phyloP scores from a whole-genome alignment of 2,888 invertebrate species.

The Idaea biselata region DNA sequence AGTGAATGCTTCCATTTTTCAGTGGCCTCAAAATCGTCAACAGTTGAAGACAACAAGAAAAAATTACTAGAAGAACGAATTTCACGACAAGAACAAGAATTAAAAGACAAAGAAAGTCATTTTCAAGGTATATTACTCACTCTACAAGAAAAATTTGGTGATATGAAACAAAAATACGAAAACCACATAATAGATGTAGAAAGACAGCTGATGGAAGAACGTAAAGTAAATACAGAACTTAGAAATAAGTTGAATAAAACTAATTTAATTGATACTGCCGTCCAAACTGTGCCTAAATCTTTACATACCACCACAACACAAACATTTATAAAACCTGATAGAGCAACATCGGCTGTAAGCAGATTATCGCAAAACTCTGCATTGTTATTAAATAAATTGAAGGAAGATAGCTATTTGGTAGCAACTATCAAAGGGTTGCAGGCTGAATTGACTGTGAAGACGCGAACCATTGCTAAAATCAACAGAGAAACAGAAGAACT shows the following conservation, averaged over 20 bases:
- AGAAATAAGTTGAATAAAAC: conserved; percentile 76
- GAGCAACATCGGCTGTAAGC: conserved; percentile 72
- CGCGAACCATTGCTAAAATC: conserved; percentile 85
- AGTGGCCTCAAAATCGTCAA: conserved; percentile 82
- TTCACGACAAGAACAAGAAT: conserved; percentile 84
- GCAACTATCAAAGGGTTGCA: conserved; percentile 90
- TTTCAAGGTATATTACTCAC: conserved; percentile 86
- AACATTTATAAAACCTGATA: conserved; percentile 61
- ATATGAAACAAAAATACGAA: conserved; percentile 89
- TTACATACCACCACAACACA: conserved; percentile 54
- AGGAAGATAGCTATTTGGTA: conserved; percentile 88
- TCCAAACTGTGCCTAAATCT: conserved; percentile 70
- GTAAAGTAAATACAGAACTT: conserved; percentile 70
- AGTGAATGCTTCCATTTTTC: conserved; percentile 26
- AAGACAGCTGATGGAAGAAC: conserved; percentile 80
- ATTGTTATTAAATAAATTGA: conserved; percentile 72
- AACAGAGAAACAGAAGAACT: conserved; percentile 89
- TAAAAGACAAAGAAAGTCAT: conserved; percentile 85
- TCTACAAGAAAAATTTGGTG: conserved; percentile 87
- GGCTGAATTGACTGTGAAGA: conserved; percentile 86
- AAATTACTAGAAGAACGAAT: conserved; percentile 87
- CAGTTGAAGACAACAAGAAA: conserved; percentile 78
- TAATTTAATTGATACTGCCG: conserved; percentile 56
- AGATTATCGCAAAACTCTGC: conserved; percentile 79
- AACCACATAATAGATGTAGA: conserved; percentile 88